phyloP scores from a whole-genome alignment of 2,113 vertebrate genomes.

The Progne subis region DNA sequence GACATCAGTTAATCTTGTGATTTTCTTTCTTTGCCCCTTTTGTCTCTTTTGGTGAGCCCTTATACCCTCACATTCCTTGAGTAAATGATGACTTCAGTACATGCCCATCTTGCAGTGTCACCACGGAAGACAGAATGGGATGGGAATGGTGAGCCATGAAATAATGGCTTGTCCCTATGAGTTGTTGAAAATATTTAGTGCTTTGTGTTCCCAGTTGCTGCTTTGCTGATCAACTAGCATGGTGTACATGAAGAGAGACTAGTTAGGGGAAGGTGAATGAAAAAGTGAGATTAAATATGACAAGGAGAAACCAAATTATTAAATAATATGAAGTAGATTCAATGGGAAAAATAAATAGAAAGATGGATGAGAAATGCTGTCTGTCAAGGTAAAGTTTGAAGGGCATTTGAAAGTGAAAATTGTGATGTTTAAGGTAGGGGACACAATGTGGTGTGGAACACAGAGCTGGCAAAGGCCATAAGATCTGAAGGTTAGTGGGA shows the following conservation, averaged over 20 bases:
- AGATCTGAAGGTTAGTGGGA: neutral
- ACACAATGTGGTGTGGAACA: neutral
- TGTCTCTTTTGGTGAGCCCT: neutral
- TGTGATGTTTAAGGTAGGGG: neutral
- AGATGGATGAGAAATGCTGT: neutral
- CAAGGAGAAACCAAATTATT: neutral
- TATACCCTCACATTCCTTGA: neutral
- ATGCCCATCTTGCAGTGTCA: neutral
- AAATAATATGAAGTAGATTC: neutral
- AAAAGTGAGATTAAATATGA: neutral
- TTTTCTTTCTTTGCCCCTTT: neutral
- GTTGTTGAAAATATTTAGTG: neutral
- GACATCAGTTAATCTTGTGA: neutral
- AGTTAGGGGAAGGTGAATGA: neutral
- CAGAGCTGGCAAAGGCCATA: neutral
- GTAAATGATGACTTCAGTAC: neutral
- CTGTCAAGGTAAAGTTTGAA: neutral
- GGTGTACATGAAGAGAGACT: neutral
- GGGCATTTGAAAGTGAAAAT: neutral
- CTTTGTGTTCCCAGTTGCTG: neutral
- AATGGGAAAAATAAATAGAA: neutral
- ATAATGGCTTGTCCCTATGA: neutral
- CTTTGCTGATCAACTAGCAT: neutral
- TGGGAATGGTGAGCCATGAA: neutral
- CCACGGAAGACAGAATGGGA: neutral